Evolutionary conservation across 2,797 vertebrate genomes (phyloP), one percentile per base, ranked within the genome.

Genomic region (Podarcis siculus): DNA sequence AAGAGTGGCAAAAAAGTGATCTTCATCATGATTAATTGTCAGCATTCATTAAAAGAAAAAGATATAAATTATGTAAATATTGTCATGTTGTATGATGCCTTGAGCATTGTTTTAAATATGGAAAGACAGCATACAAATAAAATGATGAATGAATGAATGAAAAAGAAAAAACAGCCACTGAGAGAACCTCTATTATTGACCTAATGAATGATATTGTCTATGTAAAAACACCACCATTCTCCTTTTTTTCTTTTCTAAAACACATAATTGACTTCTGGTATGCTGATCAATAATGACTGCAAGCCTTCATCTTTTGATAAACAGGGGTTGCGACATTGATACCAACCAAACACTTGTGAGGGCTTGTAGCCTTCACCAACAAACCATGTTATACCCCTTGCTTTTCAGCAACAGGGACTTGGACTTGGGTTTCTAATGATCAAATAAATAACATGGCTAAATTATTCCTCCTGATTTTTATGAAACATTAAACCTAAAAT

Each of bases 371-470:
- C 30, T 85, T 77, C 32, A 69, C 55, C 75, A 69, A 91, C 81
- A 94, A 90, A 86, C 90, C 78, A 0, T 82, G 66, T 77, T 89
- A n/a, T 89, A 89, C 78, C 30, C 93, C 78, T 81, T 94, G 67
- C 42, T 88, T 87, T 91, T 89, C 81, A 89, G 58, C 35, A 69
- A 88, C 0, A 0, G 64, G 89, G 91, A 91, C 88, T 93, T 91
- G 89, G 91, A 91, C 88, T 93, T 92, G 87, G 89, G 91, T 85
- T 91, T 92, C 93, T 84, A 93, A 76, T 58, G 90, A 67, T 85
- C 42, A 90, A 85, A 90, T 89, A 58, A 90, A 45, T 84, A 87
- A 2, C 72, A 15, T 7, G 32, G 27, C 32, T 77, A 89, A 69
- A 81, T 9, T 6, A 85, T 76, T 49, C 12, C n/a, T 76, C 23